Evolutionary conservation across 2,888 invertebrate genomes (phyloP), one percentile per base, ranked within the genome.

Genomic region (Drosophila macrospina): DNA sequence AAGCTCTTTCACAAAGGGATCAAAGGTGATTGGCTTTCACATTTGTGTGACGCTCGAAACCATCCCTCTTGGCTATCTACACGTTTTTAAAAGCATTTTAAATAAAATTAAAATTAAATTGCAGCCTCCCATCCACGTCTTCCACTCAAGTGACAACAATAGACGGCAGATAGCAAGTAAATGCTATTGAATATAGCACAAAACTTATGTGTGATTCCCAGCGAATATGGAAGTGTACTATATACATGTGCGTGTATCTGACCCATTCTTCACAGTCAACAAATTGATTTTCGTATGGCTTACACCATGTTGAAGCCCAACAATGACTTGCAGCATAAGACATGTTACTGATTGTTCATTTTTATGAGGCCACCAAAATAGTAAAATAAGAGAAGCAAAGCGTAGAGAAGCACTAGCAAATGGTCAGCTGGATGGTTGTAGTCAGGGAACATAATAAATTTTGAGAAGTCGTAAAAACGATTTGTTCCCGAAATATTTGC

Each of bases 61-160:
- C 20, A 28, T 20, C 15, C 13, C 15, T 6, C 7, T 15, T 10
- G 37, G 32, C 47, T 56, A 52, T 41, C 60, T 61, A 55, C 51
- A 68, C 52, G 63, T 48, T 54, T 64, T 42, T 80, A 79, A 85
- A 85, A 85, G 87, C 87, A 83, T 85, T 85, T 87, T 85, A 85
- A 85, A 85, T 85, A 76, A 80, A 85, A 87, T 85, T 85, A 85
- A 85, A 87, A 80, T 85, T 70, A 69, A 86, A 86, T 83, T 86
- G 74, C 78, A 68, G 63, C 62, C 48, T 55, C 50, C 59, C 24
- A 47, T 36, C 2, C 26, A 34, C n/a, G 13, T 37, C 20, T 34
- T 34, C 4, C 28, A 37, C 30, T 32, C 13, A 8, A 20, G 5
- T 28, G 30, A 28, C 52, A 55, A 34, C 34, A 37, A 34, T 30